phyloP scores from a whole-genome alignment of 2,113 vertebrate genomes.

The Natator depressus region DNA sequence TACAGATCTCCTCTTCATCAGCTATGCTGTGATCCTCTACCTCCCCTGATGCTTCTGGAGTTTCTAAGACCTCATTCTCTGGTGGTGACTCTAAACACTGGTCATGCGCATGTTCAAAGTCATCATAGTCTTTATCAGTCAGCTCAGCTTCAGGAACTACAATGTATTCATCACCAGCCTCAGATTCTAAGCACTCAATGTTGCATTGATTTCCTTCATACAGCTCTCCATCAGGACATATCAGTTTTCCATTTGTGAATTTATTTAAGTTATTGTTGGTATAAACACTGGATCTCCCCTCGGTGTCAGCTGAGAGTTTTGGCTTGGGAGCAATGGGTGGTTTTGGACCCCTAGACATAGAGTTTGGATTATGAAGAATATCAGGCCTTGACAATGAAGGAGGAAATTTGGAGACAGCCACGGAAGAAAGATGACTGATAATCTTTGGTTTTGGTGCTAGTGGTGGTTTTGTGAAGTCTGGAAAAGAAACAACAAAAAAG shows the following conservation, averaged over 20 bases:
- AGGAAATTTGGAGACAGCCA: slow-evolving; percentile 79
- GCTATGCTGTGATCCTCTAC: slow-evolving; percentile 27
- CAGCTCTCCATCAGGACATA: slow-evolving; percentile 74
- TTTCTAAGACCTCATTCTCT: slow-evolving; percentile 35
- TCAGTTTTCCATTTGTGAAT: slow-evolving; percentile 84
- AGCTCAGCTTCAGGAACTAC: slow-evolving; percentile 58
- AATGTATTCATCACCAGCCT: slow-evolving; percentile 71
- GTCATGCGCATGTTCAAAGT: slow-evolving; percentile 48
- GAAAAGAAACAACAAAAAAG: slow-evolving; percentile 76
- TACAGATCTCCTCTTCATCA: slow-evolving; percentile 3
- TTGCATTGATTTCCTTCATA: slow-evolving; percentile 60
- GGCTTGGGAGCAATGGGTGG: slow-evolving; percentile 93
- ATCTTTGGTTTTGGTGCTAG: slow-evolving; percentile 90
- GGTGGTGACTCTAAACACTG: slow-evolving; percentile 26
- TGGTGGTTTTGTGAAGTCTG: slow-evolving; percentile 91
- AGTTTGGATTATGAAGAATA: slow-evolving; percentile 69
- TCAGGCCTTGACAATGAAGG: slow-evolving; percentile 84
- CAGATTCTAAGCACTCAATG: slow-evolving; percentile 55
- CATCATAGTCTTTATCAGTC: slow-evolving; percentile 54
- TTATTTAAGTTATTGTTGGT: slow-evolving; percentile 77
- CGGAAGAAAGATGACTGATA: slow-evolving; percentile 80
- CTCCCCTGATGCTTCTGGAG: slow-evolving; percentile 21
- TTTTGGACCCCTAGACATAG: slow-evolving; percentile 86
- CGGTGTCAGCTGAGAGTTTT: slow-evolving; percentile 76
- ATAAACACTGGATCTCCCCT: slow-evolving; percentile 74